These are phyloP conservation scores for Taurulus bubalis DNA, from an alignment of 2,113 vertebrate genomes.

Conservation along the genomic window DNA sequence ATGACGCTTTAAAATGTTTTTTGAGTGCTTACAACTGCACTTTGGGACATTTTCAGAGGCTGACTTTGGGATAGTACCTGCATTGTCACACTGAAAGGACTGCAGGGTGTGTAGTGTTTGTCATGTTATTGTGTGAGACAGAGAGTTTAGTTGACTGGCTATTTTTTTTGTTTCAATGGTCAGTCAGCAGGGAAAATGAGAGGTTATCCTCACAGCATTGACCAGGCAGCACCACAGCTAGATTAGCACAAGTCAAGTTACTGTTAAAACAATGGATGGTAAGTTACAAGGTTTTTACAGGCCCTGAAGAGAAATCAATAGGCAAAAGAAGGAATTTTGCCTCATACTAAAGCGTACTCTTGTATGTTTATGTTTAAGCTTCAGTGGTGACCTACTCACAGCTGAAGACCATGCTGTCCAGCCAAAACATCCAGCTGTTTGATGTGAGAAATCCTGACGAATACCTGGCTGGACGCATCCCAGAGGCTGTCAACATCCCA, in stretches of 20 bases:
- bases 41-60: not conserved
- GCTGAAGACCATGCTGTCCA: conserved; percentile 76
- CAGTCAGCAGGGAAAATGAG: not conserved
- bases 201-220: not conserved
- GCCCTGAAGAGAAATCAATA: fast-evolving
- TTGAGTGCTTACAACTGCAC: not conserved
- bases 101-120: conserved; percentile 5
- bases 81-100: not conserved
- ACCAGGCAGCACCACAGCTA: not conserved
- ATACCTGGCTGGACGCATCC: conserved; percentile 76
- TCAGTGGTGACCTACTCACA: conserved; percentile 79
- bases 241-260: not conserved
- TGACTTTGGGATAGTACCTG: not conserved
- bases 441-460: conserved; percentile 83
- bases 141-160: conserved; percentile 25
- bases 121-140: conserved; percentile 17
- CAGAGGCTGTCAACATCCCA: conserved; percentile 78
- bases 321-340: not conserved
- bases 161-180: conserved; percentile 40
- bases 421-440: conserved; percentile 73
- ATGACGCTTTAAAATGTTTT: not conserved
- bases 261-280: conserved; percentile 26
- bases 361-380: conserved; percentile 9
- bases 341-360: not conserved
- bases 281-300: not conserved